Evolutionary conservation across 2,888 invertebrate species (phyloP).

Genomic region (Chironomus riparius): DNA sequence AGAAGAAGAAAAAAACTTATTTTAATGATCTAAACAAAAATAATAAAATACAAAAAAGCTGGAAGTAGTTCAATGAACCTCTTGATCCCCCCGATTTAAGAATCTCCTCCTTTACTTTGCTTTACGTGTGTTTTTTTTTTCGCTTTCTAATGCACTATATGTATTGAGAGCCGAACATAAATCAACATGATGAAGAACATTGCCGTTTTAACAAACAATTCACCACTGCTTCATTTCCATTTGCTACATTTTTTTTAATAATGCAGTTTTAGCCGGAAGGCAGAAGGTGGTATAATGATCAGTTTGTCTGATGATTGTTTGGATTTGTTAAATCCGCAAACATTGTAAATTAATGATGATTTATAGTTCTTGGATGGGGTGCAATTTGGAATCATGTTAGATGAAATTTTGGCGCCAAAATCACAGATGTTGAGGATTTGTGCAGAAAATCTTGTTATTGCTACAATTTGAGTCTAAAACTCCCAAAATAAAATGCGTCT

Average conservation of each 20-base stretch:
- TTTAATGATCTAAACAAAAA: slow-evolving; percentile 2
- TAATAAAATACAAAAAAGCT: not conserved
- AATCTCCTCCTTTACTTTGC: not conserved
- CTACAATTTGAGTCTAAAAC: no score
- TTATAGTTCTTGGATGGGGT: no score
- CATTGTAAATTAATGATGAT: no score
- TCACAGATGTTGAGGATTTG: no score
- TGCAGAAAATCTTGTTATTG: no score
- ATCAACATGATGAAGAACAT: not conserved
- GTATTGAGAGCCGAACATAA: not conserved
- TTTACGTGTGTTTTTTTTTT: not conserved
- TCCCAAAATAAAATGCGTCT: no score
- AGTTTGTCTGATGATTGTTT: no score
- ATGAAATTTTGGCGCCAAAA: no score
- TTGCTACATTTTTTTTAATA: not conserved
- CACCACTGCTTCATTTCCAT: not conserved
- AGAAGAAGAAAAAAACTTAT: not conserved
- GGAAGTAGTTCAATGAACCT: slow-evolving; percentile 17
- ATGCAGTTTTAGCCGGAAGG: not conserved
- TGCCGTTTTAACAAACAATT: not conserved
- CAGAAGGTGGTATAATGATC: no score
- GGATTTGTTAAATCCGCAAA: no score
- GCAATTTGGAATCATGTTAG: no score
- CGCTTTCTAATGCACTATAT: not conserved
- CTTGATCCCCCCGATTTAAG: not conserved